Evolutionary conservation across 2,888 invertebrate species (phyloP).

Genomic region (Galeopsomyia nigrocyanea): DNA sequence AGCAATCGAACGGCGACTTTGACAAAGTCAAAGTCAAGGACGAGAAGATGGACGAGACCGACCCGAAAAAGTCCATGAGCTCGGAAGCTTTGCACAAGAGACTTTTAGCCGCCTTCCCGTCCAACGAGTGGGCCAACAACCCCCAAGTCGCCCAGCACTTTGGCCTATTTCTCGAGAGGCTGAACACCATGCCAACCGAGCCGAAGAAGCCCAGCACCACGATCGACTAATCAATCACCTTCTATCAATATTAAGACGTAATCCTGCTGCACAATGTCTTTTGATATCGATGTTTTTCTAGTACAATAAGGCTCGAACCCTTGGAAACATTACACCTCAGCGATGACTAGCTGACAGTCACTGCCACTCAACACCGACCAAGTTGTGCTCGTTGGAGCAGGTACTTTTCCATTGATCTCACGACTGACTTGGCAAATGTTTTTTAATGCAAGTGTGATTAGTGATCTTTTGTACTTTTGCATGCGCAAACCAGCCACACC

Average conservation of each 20-base stretch:
- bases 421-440: slow-evolving; percentile 31
- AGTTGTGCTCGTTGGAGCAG: slow-evolving; percentile 16
- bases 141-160: slow-evolving; percentile 56
- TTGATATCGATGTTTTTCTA: no score
- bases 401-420: slow-evolving; percentile 11
- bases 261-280: no score
- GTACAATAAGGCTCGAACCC: background rate
- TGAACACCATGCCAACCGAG: slow-evolving; percentile 53
- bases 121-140: slow-evolving; percentile 58
- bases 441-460: slow-evolving; percentile 45
- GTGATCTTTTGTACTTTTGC: slow-evolving; percentile 33
- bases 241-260: no score
- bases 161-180: slow-evolving; percentile 57
- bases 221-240: slow-evolving; percentile 34
- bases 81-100: slow-evolving; percentile 57
- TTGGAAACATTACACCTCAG: slow-evolving; percentile 13
- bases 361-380: slow-evolving; percentile 37
- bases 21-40: background rate
- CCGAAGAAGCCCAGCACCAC: slow-evolving; percentile 46
- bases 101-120: slow-evolving; percentile 57
- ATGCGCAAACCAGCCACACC: slow-evolving; percentile 21
- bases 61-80: slow-evolving; percentile 43
- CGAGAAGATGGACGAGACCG: slow-evolving; percentile 3
- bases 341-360: slow-evolving; percentile 39
- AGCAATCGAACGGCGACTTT: slow-evolving; percentile 10